Evolutionary conservation across 1,140 invertebrate genomes (phyloP).

Genomic region (Drosophila kohkoa): DNA sequence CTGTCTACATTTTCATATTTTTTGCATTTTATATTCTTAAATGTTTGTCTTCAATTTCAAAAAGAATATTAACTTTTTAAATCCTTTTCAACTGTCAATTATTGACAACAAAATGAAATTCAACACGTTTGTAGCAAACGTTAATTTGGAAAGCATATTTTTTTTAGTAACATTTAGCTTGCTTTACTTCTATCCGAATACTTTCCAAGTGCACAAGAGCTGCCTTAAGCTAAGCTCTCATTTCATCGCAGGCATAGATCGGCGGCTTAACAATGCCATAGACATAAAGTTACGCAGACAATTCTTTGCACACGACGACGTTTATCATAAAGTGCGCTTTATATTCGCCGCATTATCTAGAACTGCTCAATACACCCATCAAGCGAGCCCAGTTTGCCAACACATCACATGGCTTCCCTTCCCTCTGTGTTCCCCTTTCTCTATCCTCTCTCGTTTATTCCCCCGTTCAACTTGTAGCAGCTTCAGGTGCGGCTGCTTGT

Average conservation of each 20-base stretch:
- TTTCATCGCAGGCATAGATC: neutral
- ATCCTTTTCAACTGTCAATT: too few relatives aligned
- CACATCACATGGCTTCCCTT: slow-evolving; percentile 20
- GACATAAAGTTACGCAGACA: neutral
- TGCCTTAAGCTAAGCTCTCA: neutral
- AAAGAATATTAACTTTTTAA: too few relatives aligned
- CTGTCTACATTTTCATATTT: too few relatives aligned
- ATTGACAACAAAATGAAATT: too few relatives aligned
- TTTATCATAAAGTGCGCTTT: slow-evolving; percentile 1
- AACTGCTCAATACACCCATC: slow-evolving; percentile 44
- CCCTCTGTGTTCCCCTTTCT: neutral
- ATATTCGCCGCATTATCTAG: slow-evolving; percentile 3
- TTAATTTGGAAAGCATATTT: too few relatives aligned
- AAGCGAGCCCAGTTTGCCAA: neutral
- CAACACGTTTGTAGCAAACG: too few relatives aligned
- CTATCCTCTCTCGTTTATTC: neutral
- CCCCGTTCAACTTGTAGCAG: slow-evolving; percentile 28
- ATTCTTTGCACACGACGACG: neutral
- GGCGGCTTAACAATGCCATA: neutral
- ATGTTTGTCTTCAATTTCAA: too few relatives aligned
- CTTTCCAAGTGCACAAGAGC: neutral
- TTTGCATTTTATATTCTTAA: too few relatives aligned
- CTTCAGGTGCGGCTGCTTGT: slow-evolving; percentile 76
- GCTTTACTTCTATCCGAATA: too few relatives aligned
- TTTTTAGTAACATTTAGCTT: too few relatives aligned